Conservation (phyloP, 2,888 invertebrate species). For the Phengaris arion region DNA sequence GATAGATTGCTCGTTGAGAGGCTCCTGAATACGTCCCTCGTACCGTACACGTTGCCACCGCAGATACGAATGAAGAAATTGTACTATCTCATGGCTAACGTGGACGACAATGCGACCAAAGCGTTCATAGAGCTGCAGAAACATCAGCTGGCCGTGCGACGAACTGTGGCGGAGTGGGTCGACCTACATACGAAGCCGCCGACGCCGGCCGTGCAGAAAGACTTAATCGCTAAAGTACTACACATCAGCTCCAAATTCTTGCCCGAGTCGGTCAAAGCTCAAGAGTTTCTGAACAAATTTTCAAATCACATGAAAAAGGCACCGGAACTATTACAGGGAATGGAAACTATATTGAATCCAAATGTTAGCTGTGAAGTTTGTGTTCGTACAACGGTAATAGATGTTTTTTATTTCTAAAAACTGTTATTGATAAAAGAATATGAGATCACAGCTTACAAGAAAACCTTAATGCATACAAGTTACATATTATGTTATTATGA, state of each 20-base stretch:
- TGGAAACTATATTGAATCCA: conserved; percentile 92
- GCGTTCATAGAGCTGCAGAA: conserved; percentile 91
- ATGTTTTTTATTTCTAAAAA: conserved; percentile 37
- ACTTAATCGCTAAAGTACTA: conserved; percentile 83
- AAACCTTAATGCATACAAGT: background rate
- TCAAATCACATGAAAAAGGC: conserved; percentile 88
- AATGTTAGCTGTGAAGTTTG: conserved; percentile 96
- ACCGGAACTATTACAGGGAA: conserved; percentile 82
- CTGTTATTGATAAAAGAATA: background rate
- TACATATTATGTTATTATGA: background rate
- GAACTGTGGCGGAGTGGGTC: conserved; percentile 92
- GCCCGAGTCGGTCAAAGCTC: conserved; percentile 95
- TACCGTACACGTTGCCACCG: conserved; percentile 93
- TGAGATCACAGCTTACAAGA: background rate
- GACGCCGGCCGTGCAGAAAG: conserved; percentile 84
- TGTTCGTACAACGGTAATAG: conserved; percentile 90
- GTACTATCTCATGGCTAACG: conserved; percentile 93
- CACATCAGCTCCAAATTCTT: conserved; percentile 87
- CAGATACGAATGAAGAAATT: conserved; percentile 95
- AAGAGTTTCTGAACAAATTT: conserved; percentile 91
- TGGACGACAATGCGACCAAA: conserved; percentile 97
- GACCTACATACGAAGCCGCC: conserved; percentile 88
- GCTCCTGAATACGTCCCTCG: conserved; percentile 94
- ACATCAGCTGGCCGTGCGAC: conserved; percentile 90
- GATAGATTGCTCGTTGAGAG: conserved; percentile 95